A percentile compares a stretch with the other conserved stretches of the same genome.
These are phyloP conservation scores for Lypha dubia DNA, from an alignment of 2,888 invertebrate species.

Conservation along the genomic window DNA sequence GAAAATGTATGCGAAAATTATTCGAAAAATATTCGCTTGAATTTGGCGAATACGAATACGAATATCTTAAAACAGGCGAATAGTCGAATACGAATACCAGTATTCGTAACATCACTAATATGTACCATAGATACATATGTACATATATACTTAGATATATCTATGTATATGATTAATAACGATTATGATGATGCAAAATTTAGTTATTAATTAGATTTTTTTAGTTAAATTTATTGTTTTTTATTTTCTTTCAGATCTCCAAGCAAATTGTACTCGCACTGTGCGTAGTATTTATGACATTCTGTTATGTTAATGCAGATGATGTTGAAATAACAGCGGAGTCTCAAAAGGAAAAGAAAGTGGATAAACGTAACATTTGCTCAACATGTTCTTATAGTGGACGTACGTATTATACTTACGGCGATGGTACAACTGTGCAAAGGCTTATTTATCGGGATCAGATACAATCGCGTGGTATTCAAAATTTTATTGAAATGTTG, in stretches of 20 bases:
- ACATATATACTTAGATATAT: too few species aligned
- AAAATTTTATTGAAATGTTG: conserved; percentile 44
- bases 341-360: conserved; percentile 77
- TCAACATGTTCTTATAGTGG: conserved; percentile 78
- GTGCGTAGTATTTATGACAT: conserved; percentile 48
- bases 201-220: conserved; percentile 2
- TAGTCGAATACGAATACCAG: too few species aligned
- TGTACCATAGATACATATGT: too few species aligned
- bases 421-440: conserved; percentile 78
- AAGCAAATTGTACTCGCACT: conserved; percentile 48
- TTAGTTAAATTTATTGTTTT: background rate
- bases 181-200: background rate
- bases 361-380: conserved; percentile 78
- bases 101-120: too few species aligned
- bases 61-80: too few species aligned
- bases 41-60: too few species aligned
- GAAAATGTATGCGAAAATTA: too few species aligned
- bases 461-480: conserved; percentile 79
- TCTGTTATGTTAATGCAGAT: conserved; percentile 47
- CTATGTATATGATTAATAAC: too few species aligned
- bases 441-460: conserved; percentile 78
- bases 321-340: conserved; percentile 32
- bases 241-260: conserved; percentile 66
- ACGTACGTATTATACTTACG: conserved; percentile 80
- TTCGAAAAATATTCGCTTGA: too few species aligned